Base-by-base conservation (phyloP, 2,888 invertebrate genomes). In the Hydrotaea diabolus region DNA sequence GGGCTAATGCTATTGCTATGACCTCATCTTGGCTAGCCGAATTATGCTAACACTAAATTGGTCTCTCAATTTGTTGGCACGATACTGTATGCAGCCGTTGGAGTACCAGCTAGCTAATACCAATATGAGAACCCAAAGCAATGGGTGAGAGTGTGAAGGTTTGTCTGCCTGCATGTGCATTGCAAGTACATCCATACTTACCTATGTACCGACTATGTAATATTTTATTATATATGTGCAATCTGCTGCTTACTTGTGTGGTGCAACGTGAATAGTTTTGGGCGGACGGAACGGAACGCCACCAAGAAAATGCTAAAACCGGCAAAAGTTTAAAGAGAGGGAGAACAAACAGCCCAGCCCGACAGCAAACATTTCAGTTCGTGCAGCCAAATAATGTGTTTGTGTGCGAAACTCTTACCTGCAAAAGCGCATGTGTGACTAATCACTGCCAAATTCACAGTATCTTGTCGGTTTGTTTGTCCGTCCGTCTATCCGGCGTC, bases 381-480 rank as follows among this genome's bases (percentile, higher is more conserved):
- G 69, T 69, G 59, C 77, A 55, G 43, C 74, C 69, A 59, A 31
- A 62, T 13, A 15, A 75, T 26, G 11, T 80, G 26, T 7, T 26
- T 11, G 23, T 77, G 31, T 31, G 31, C 7, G 31, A 31, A 31
- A 7, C 31, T 31, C 31, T 21, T 73, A 85, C 55, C 66, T 79
- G 57, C 59, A 72, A 66, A 82, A 74, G 85, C 82, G 85, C 85
- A 85, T 80, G 85, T 82, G 85, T 82, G 82, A 85, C 85, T 85
- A 85, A 85, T 80, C 73, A 82, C 74, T 73, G 79, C 82, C 77
- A 82, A 85, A 85, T 69, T 69, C 66, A 23, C 43, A 19, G 66
- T 81, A 66, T 46, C 62, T n/a, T 72, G 62, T 75, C 74, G 31
- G 36, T 21, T 13, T 69, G 23, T 15, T n/a, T 43, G 46, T 46